Conservation (phyloP, 2,888 invertebrate species). For the Euspilapteryx auroguttella region DNA sequence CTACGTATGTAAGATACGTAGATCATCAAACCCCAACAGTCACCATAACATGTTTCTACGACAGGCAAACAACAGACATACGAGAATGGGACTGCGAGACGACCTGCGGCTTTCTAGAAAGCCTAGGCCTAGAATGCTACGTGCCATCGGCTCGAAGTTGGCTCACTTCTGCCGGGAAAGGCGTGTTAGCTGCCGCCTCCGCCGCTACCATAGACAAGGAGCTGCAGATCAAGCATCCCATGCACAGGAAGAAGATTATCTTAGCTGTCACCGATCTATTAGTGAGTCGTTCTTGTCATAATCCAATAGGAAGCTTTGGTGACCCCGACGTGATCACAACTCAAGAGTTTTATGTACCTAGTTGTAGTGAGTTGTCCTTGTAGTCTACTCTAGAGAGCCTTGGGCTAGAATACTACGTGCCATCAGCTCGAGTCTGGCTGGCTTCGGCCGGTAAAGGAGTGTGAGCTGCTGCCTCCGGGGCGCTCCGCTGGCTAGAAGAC, state of each 20-base stretch:
- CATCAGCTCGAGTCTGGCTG: background rate
- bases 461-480: too few species aligned
- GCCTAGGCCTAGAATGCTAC: constrained; percentile 77
- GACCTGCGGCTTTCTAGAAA: constrained; percentile 80
- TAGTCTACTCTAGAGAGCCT: constrained; percentile 81
- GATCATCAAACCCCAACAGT: too few species aligned
- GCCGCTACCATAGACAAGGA: constrained; percentile 87
- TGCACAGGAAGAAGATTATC: constrained; percentile 92
- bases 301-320: too few species aligned
- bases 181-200: constrained; percentile 71
- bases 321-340: too few species aligned
- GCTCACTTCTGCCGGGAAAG: constrained; percentile 72
- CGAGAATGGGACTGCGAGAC: constrained; percentile 80
- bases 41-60: too few species aligned
- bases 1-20: too few species aligned
- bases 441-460: too few species aligned
- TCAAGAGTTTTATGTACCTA: too few species aligned
- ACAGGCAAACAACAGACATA: constrained; percentile 73
- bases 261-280: constrained; percentile 70
- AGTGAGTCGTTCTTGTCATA: constrained; percentile 22
- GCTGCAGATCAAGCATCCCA: constrained; percentile 75
- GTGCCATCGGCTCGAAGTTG: constrained; percentile 78
- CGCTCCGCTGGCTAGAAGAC: constrained; percentile 94
- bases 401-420: constrained; percentile 63
- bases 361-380: too few species aligned